phyloP scores from a whole-genome alignment of 2,113 vertebrate genomes.

The Lepidothrix coronata region DNA sequence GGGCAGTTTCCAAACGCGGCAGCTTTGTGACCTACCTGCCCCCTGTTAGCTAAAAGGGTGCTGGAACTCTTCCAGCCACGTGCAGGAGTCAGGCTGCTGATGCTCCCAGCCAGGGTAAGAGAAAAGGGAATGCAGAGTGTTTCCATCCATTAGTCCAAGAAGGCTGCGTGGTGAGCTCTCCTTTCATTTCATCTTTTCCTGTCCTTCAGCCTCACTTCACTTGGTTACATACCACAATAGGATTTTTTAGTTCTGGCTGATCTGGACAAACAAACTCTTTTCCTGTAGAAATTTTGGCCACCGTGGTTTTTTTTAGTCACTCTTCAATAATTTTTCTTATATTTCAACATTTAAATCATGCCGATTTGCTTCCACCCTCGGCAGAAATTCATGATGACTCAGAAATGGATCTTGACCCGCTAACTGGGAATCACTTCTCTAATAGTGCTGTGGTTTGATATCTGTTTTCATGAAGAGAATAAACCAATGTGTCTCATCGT shows the following conservation, averaged over 20 bases:
- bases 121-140: background rate
- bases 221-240: background rate
- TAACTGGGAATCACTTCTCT: slow-evolving; percentile 1
- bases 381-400: slow-evolving; percentile 19
- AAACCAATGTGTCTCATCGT: background rate
- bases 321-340: background rate
- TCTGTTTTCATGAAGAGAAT: slow-evolving; percentile 10
- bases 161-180: background rate
- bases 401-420: background rate
- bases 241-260: background rate
- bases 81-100: background rate
- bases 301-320: background rate
- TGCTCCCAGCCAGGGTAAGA: background rate
- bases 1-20: background rate
- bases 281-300: background rate
- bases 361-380: background rate
- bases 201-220: background rate
- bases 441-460: background rate
- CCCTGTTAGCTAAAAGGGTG: background rate
- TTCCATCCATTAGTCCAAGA: background rate
- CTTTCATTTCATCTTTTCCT: background rate
- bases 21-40: background rate
- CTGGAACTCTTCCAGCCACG: background rate
- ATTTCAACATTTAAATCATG: background rate
- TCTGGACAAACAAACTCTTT: background rate